Conservation (phyloP, 2,113 vertebrate species). For the Theropithecus gelada region DNA sequence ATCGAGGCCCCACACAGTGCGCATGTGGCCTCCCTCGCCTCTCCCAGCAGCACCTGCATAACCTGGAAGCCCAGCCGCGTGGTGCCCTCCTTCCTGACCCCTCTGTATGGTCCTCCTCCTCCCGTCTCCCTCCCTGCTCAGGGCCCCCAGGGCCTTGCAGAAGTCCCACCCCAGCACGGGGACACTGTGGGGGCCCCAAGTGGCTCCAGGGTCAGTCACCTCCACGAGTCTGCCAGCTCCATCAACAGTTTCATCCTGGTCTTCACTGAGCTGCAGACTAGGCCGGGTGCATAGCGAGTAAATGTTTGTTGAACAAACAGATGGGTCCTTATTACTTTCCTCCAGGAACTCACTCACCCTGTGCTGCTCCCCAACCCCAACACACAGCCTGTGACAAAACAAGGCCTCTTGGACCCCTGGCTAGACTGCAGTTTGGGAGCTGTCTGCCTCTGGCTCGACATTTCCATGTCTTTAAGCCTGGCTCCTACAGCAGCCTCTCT, state of each 20-base stretch:
- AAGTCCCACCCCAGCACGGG: not conserved
- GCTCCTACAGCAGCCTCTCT: not conserved
- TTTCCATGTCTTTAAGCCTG: not conserved
- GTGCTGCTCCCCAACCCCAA: not conserved
- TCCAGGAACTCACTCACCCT: not conserved
- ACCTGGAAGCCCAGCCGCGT: not conserved
- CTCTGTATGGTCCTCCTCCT: not conserved
- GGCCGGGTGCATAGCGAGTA: not conserved
- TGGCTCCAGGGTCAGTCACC: not conserved
- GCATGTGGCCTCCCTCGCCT: not conserved
- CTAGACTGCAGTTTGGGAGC: not conserved
- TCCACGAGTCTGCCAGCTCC: not conserved
- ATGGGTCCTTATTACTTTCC: not conserved
- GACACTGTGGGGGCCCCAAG: too few relatives aligned
- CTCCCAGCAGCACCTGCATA: not conserved
- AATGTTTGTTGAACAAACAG: conserved; percentile 9
- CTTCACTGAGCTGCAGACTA: not conserved
- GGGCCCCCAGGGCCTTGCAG: not conserved
- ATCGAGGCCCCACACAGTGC: fast-evolving
- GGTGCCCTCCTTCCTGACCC: too few relatives aligned
- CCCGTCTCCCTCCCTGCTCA: fast-evolving
- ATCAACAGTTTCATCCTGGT: not conserved
- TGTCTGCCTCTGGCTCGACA: not conserved
- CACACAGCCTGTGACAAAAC: not conserved
- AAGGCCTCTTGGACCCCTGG: not conserved